These are phyloP conservation scores for Anguilla marmorata DNA, from an alignment of 2,797 vertebrate species.

Conservation along the genomic window DNA sequence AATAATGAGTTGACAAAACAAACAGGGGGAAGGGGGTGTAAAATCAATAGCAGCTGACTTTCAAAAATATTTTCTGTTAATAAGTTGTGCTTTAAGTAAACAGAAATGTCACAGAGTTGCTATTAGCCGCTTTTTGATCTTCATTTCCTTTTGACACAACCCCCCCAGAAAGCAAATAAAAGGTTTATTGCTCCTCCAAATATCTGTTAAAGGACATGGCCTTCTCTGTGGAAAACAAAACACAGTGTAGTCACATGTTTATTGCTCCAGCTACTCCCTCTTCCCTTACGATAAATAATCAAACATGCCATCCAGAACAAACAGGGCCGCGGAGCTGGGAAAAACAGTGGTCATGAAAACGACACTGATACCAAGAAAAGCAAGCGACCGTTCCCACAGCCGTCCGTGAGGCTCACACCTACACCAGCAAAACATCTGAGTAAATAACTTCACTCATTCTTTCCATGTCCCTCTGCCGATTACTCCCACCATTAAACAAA, in stretches of 20 bases:
- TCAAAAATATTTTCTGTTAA: slow-evolving; percentile 58
- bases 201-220: slow-evolving; percentile 88
- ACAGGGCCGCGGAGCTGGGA: slow-evolving; percentile 85
- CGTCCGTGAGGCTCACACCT: slow-evolving; percentile 89
- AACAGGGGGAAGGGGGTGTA: slow-evolving; percentile 32
- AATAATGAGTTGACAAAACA: slow-evolving; percentile 61
- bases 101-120: slow-evolving; percentile 49
- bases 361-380: slow-evolving; percentile 89
- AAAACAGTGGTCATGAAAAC: slow-evolving; percentile 86
- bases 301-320: slow-evolving; percentile 97
- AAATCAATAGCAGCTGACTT: slow-evolving; percentile 42
- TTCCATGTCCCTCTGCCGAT: slow-evolving; percentile 89
- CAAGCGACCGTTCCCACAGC: slow-evolving; percentile 89
- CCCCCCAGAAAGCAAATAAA: slow-evolving; percentile 75
- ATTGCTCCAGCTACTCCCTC: slow-evolving; percentile 92
- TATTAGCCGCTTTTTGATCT: slow-evolving; percentile 62
- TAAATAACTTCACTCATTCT: slow-evolving; percentile 95
- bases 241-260: slow-evolving; percentile 90
- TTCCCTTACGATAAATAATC: slow-evolving; percentile 97
- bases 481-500: slow-evolving; percentile 95
- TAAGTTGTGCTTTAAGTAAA: slow-evolving; percentile 55
- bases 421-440: slow-evolving; percentile 92
- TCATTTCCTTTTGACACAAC: slow-evolving; percentile 73
- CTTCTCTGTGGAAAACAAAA: slow-evolving; percentile 94
- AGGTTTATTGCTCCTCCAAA: slow-evolving; percentile 80